Conservation (phyloP, 1,140 invertebrate species). For the Drosophila erecta region DNA sequence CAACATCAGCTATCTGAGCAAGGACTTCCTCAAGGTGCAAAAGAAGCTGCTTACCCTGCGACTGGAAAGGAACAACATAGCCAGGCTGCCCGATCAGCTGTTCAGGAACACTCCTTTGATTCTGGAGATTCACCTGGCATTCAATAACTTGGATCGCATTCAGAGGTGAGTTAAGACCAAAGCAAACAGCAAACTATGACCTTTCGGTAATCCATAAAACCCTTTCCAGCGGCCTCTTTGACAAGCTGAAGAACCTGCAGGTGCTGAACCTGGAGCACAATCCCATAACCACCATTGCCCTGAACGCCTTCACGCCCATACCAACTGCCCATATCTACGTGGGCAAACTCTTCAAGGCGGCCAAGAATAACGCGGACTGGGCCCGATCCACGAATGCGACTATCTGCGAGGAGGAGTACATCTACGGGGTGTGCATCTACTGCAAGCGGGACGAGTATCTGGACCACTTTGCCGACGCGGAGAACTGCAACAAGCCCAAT, state of each 20-base stretch:
- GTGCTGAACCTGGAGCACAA: constrained; percentile 69
- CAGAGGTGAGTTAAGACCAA: constrained; percentile 45
- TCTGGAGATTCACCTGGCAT: constrained; percentile 61
- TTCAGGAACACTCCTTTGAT: constrained; percentile 57
- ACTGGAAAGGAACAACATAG: constrained; percentile 63
- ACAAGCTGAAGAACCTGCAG: constrained; percentile 58
- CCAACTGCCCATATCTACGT: constrained; percentile 66
- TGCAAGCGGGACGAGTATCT: constrained; percentile 68
- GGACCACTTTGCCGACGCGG: constrained; percentile 65
- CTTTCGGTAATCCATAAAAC: background rate
- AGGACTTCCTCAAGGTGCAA: constrained; percentile 60
- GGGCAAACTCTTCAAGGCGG: constrained; percentile 43
- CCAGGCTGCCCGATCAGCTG: constrained; percentile 58
- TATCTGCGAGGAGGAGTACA: constrained; percentile 68
- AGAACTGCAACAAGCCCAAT: constrained; percentile 65
- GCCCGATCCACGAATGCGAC: constrained; percentile 60
- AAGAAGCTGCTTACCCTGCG: constrained; percentile 52
- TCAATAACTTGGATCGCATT: constrained; percentile 69
- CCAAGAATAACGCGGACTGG: constrained; percentile 50
- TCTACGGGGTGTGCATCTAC: constrained; percentile 67
- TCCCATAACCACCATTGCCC: constrained; percentile 70
- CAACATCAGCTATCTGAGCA: constrained; percentile 69
- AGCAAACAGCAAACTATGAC: too few species aligned
- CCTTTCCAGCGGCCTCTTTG: constrained; percentile 57
- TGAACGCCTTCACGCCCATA: constrained; percentile 50